Evolutionary conservation across 2,113 vertebrate genomes (phyloP), one percentile per base, ranked within the genome.

Genomic region (Brienomyrus brachyistius): DNA sequence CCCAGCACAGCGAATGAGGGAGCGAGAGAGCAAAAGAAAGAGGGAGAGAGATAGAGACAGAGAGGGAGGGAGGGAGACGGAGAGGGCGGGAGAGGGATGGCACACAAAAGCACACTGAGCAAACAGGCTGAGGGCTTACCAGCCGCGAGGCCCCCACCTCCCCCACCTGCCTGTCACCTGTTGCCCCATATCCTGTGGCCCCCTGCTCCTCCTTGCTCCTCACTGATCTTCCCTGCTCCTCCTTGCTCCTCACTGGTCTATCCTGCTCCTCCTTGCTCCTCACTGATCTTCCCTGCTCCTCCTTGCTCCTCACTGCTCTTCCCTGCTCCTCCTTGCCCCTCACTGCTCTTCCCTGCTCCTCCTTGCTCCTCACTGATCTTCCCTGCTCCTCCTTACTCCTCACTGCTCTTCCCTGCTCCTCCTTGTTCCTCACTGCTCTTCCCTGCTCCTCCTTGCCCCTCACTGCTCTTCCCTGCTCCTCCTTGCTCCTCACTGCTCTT

Each of bases 101-200:
- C 59, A 66, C 31, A 70, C 59, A 82, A 89, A 82, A 48, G 48
- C 88, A 43, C 4, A 74, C 70, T 74, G 10, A 70, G 88, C 48
- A 62, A 40, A 59, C 86, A 21, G 54, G 2, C 17, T 9, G 35
- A 27, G 11, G 45, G 35, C 43, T 74, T 50, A 89, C 17, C 19
- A 89, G 62, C 66, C 31, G 0, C 50, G 2, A 6, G 47, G 47
- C 7, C 48, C 21, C 27, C 17, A 54, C 52, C 17, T 54, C 15
- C 52, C 52, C 13, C 88, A 77, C 10, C 74, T 89, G 52, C 35
- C 54, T 62, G 80, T 31, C 89, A 89, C 80, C 89, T 89, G 89
- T 85, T 51, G 88, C 88, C 82, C 66, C 2, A 54, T 21, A 10
- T 74, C 66, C 62, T 74, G 77, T 15, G 6, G 45, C 1, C 4